Base-by-base conservation (phyloP, 2,888 invertebrate genomes). In the Himalopsyche tibetana region DNA sequence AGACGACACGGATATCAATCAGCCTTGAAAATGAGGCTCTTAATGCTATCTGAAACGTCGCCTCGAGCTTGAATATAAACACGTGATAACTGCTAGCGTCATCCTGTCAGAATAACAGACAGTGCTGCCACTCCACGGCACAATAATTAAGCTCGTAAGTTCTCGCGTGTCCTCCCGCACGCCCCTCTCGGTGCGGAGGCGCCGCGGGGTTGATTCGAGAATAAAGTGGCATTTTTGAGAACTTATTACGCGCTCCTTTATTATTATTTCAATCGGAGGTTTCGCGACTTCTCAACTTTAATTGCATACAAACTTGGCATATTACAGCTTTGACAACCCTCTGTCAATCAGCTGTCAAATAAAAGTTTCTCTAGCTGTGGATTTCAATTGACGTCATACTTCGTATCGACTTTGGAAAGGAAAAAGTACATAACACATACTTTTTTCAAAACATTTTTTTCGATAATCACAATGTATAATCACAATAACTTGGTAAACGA, bases 31-130 rank as follows among this genome's bases (percentile, higher is more conserved):
- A 63, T 63, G 63, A 63, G 63, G 63, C 63, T 63, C 63, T 63
- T 80, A 80, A 80, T 80, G 36, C 38, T 80, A 42, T 80, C 80
- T 36, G 80, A 80, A 80, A 42, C 40, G 80, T 80, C 80, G 80
- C 80, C 80, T 6, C 5, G 42, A 40, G 80, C 36, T 12, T 80
- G 80, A 38, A 80, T 80, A 80, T 80, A 80, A 80, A 80, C 80
- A 80, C 80, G 80, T 80, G 80, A 80, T 80, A 80, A 80, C 11
- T 80, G 80, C 42, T 17, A 40, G 80, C 42, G 63, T 63, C 63
- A 63, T 63, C 63, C 63, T 63, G 63, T 63, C 63, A 63, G 63
- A 63, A 63, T 63, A 63, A 63, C 63, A 63, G 63, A 63, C 63
- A 63, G 63, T 63, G 28, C 63, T 63, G 63, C 63, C 63, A 63